phyloP scores from a whole-genome alignment of 1,140 invertebrate genomes.

The Chelonus insularis region DNA sequence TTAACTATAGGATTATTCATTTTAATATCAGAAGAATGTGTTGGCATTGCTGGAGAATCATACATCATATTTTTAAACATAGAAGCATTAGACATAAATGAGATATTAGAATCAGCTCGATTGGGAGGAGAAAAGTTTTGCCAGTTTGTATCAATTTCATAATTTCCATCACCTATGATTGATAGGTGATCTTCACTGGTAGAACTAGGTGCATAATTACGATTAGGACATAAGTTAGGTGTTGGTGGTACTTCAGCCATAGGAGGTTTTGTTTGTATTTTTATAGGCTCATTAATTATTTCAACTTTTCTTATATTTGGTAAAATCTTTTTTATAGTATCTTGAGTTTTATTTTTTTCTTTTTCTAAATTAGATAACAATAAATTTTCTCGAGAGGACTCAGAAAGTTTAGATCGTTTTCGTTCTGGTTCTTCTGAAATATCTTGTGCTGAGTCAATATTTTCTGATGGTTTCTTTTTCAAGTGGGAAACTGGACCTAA shows the following conservation, averaged over 20 bases:
- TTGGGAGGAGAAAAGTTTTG: not conserved
- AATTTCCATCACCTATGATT: not conserved
- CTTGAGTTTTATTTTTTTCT: not conserved
- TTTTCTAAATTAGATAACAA: too few relatives aligned
- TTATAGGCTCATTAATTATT: not conserved
- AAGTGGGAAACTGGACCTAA: too few relatives aligned
- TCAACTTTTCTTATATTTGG: slow-evolving; percentile 11
- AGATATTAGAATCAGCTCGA: not conserved
- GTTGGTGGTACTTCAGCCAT: slow-evolving; percentile 16
- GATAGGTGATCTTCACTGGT: slow-evolving; percentile 6
- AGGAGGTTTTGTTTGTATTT: not conserved
- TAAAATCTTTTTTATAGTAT: not conserved
- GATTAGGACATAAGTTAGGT: slow-evolving; percentile 6
- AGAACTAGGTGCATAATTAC: slow-evolving; percentile 3
- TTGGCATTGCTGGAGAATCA: too few relatives aligned
- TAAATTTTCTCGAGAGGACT: too few relatives aligned
- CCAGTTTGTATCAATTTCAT: not conserved
- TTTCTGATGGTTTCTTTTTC: too few relatives aligned
- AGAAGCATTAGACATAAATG: not conserved
- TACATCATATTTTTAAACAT: not conserved
- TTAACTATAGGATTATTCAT: too few relatives aligned
- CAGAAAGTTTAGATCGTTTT: too few relatives aligned
- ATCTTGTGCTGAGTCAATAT: too few relatives aligned
- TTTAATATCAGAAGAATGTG: too few relatives aligned
- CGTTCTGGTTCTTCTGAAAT: too few relatives aligned